These are phyloP conservation scores for Drosophila percnosoma DNA, from an alignment of 2,888 invertebrate genomes.

Conservation along the genomic window DNA sequence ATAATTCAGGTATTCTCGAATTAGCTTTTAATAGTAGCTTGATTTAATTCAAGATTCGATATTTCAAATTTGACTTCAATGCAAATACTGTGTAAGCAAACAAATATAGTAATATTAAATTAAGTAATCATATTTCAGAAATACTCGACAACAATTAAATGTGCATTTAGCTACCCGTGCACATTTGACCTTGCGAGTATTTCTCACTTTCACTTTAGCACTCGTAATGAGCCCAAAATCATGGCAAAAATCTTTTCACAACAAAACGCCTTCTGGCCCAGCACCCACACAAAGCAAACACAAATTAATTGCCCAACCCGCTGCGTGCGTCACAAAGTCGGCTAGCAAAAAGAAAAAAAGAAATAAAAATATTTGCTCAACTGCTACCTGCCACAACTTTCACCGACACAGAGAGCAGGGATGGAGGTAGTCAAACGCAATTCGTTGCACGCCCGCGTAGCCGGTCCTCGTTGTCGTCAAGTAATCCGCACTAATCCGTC, in stretches of 20 bases:
- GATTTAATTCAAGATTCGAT: background rate
- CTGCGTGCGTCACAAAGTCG: slow-evolving; percentile 42
- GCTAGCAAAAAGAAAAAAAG: background rate
- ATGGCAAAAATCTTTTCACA: slow-evolving; percentile 28
- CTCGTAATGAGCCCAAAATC: slow-evolving; percentile 18
- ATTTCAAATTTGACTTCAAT: background rate
- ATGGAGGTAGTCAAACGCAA: background rate
- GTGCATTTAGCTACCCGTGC: background rate
- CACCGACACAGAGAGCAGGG: slow-evolving; percentile 28
- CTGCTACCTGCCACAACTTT: slow-evolving; percentile 74
- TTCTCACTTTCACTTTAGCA: slow-evolving; percentile 52
- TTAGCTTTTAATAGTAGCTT: background rate
- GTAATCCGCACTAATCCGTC: slow-evolving; percentile 75
- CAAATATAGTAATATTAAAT: background rate
- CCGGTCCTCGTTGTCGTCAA: slow-evolving; percentile 13
- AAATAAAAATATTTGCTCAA: slow-evolving; percentile 34
- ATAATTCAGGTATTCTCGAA: background rate
- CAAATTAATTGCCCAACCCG: slow-evolving; percentile 30
- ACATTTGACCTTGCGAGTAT: slow-evolving; percentile 18
- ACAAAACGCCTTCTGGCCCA: slow-evolving; percentile 54
- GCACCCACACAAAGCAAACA: background rate
- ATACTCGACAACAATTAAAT: background rate
- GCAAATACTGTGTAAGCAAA: background rate
- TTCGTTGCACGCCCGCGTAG: slow-evolving; percentile 28
- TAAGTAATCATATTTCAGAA: background rate